phyloP scores from a whole-genome alignment of 2,797 vertebrate genomes.

The Fringilla coelebs region DNA sequence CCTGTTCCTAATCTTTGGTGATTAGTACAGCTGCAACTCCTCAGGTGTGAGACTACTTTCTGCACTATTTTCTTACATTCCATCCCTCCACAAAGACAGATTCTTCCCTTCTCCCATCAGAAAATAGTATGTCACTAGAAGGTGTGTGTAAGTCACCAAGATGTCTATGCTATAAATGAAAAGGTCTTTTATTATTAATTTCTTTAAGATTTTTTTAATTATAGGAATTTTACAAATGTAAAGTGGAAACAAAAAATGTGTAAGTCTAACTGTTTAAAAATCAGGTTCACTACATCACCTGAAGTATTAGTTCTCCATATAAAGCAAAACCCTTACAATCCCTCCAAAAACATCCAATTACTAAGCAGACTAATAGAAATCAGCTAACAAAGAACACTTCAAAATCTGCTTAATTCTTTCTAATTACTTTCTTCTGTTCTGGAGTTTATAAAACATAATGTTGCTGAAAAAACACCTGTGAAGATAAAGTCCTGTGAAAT shows the following conservation, averaged over 20 bases:
- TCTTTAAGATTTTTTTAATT: background rate
- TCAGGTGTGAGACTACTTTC: too few relatives aligned
- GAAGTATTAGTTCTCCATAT: background rate
- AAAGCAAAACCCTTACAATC: background rate
- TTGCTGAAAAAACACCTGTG: background rate
- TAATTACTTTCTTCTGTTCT: background rate
- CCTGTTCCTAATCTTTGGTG: too few relatives aligned
- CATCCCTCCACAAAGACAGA: too few relatives aligned
- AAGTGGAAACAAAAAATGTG: background rate
- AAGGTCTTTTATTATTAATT: background rate
- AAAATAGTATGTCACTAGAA: background rate
- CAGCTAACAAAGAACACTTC: background rate
- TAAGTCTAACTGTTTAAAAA: background rate
- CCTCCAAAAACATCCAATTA: background rate
- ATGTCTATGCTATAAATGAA: background rate
- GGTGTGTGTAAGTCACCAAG: background rate
- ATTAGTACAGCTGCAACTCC: too few relatives aligned
- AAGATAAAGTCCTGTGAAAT: background rate
- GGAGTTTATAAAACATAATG: background rate
- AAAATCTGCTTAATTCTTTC: background rate
- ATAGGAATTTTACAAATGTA: background rate
- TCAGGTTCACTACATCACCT: background rate
- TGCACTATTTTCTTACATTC: too few relatives aligned
- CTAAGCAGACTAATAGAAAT: background rate
- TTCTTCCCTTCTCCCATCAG: background rate